Base-by-base conservation (phyloP, 2,113 vertebrate species). In the Platichthys flesus region DNA sequence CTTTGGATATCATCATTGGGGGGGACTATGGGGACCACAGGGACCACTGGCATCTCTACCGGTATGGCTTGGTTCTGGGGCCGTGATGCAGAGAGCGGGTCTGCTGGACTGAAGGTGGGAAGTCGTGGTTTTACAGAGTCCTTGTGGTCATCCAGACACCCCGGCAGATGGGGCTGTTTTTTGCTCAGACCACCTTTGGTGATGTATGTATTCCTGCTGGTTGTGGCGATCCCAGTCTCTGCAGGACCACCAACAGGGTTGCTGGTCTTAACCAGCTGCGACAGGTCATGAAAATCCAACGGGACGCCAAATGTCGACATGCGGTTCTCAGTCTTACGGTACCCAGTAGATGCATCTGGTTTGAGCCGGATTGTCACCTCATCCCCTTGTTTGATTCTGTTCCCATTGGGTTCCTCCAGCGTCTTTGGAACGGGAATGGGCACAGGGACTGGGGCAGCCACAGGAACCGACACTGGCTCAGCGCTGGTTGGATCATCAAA, bases 261-360 rank as follows among this genome's bases (percentile, higher is more conserved):
- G 13, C 5, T 65, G 42, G 12, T 45, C 60, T 13, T 12, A 45
- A 20, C 45, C 3, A 21, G 1, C 21, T 79, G 31, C 0, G 74
- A 40, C 2, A 31, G 67, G 12, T 94, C 93, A 0, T 87, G 78
- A 13, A 89, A 70, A 15, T 95, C 94, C 54, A 92, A 49, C 0
- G 85, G 91, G 21, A 94, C 71, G 0, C 94, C 94, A 0, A 95
- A 95, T 0, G 94, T 95, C 4, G 94, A 95, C 94, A 95, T 93
- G 51, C 94, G 93, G 85, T 95, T 94, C 45, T 95, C 94, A 0
- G 79, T 80, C 67, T 93, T 93, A 7, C 73, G 86, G 57, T 83
- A 57, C 1, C 83, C 63, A 0, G 24, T 31, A 1, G 85, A 67
- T 1, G 47, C 42, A 0, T 90, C 87, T 0, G 93, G 66, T 28